Evolutionary conservation across 2,113 vertebrate species (phyloP), one percentile per base, ranked within the genome.

Genomic region (Chitala chitala): DNA sequence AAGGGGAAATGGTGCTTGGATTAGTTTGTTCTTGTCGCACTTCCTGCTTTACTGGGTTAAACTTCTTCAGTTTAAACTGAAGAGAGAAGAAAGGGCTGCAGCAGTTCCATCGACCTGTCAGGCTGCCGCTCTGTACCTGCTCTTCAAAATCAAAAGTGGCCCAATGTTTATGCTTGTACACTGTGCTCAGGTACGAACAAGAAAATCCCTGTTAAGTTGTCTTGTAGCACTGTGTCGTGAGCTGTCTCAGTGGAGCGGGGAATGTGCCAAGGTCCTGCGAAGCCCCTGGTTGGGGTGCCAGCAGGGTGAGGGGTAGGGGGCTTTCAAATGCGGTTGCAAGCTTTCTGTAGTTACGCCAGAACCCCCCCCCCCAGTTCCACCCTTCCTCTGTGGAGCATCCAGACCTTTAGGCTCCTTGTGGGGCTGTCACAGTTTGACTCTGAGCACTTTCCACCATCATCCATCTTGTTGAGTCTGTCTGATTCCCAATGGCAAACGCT

Each of bases 131-230:
- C 38, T 36, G 22, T 20, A 56, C 17, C 40, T 15, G 44, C 26
- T 24, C 17, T 50, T 44, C 26, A 29, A 38, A 61, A 24, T 44
- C 71, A 5, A 8, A 46, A 59, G 44, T 31, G 70, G 44, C 72
- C 66, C n/a, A 75, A 50, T 84, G 81, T 83, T 87, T 88, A 84
- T 81, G 73, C 74, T 59, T 78, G 78, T 82, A 82, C 75, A 69
- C 82, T 77, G 75, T 85, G 83, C 83, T 86, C 84, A 89, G 81
- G 83, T 91, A 92, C 81, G 88, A 95, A 92, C 86, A 92, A 92
- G 91, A 92, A 94, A 92, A 93, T 91, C 87, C 87, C 87, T 91
- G 84, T 91, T 89, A 89, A 89, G 85, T 91, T 92, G 87, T 93
- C 91, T 93, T 89, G 86, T 90, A 55, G 71, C 87, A 76, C 53